Evolutionary conservation across 2,888 invertebrate genomes (phyloP).

Genomic region (Agriopis marginaria): DNA sequence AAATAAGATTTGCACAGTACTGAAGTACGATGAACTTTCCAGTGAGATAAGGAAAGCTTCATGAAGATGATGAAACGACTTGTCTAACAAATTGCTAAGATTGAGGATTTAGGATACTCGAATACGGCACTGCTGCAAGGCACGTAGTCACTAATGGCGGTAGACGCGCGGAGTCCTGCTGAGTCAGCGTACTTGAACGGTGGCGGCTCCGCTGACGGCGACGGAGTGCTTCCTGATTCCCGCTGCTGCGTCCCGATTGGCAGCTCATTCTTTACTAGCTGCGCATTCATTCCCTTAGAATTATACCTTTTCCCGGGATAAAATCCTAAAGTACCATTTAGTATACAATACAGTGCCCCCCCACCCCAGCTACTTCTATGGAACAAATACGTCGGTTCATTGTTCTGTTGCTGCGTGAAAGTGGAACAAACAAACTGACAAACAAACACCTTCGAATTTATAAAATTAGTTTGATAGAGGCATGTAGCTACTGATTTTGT

Average conservation of each 20-base stretch:
- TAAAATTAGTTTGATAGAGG: not conserved
- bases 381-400: no score
- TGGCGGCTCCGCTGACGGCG: conserved; percentile 68
- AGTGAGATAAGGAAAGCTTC: not conserved
- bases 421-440: no score
- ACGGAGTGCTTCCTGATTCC: conserved; percentile 55
- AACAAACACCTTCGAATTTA: no score
- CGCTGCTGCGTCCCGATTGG: conserved; percentile 32
- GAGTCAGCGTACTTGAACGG: conserved; percentile 80
- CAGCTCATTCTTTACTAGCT: conserved; percentile 25
- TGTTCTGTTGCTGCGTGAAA: no score
- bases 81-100: not conserved
- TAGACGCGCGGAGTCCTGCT: conserved; percentile 65
- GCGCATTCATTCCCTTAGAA: no score
- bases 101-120: not conserved
- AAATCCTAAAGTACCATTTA: no score
- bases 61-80: not conserved
- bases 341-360: no score
- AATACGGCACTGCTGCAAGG: conserved; percentile 24
- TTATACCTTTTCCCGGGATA: no score
- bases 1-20: no score
- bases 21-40: no score
- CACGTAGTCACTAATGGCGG: conserved; percentile 64
- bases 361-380: no score
- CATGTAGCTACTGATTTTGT: conserved; percentile 20